Base-by-base conservation (phyloP, 2,888 invertebrate genomes). In the Drosophila antonietae region DNA sequence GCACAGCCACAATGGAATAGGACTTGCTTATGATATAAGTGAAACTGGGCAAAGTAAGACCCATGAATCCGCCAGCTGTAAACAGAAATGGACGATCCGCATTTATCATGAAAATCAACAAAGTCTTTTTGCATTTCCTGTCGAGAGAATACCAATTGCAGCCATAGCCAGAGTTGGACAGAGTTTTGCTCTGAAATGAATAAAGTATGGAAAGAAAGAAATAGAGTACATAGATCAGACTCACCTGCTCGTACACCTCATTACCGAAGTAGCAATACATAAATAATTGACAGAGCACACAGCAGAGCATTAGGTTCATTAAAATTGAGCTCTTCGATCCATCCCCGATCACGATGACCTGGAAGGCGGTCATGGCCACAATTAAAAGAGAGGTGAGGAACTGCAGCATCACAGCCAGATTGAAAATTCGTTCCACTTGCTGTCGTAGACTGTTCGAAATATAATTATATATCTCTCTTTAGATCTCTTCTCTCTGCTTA, bases 251-350 rank as follows among this genome's bases (percentile, higher is more conserved):
- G 37, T 78, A 81, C 2, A 89, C 86, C 56, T 90, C 87, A 62
- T 90, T 91, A 15, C 89, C 90, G 55, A 88, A 90, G 83, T 88
- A 91, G 53, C 90, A 91, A 39, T 88, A 90, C 2, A 86, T 31
- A 10, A 90, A 87, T 4, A 92, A 67, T 35, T 92, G 80, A 4
- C 74, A 78, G 18, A 91, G 79, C 31, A 90, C 78, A 49, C 90
- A 90, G 55, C 78, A 68, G 15, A 86, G 80, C 52, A 90, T 78
- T 1, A 83, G 80, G 53, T 90, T 91, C 67, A 90, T 83, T 3
- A 90, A 57, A 14, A 80, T 15, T 8, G 81, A 63, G 10, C 77
- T 82, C 44, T 71, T 78, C 2, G 84, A 82, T 1, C 76, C 74
- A 35, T 77, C 75, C 2, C 78, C 73, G 5, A 67, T 41, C 9